Evolutionary conservation across 1,140 invertebrate genomes (phyloP), one percentile per base, ranked within the genome.

Genomic region (Drosophila murphyi): DNA sequence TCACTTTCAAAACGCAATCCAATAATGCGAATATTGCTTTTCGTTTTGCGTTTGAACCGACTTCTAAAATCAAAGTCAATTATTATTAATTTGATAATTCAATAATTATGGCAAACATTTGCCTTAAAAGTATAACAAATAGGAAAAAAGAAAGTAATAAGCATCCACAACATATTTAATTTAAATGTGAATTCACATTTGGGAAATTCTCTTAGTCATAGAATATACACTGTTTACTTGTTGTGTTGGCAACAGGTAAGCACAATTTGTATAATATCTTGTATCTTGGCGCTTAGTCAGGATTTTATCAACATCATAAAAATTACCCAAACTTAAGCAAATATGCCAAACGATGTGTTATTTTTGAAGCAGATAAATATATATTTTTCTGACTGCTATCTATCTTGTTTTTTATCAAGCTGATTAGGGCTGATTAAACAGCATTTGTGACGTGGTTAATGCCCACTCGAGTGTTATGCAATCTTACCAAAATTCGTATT

Each of bases 1-100:
- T 95, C 96, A 8, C 94, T 92, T 67, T 96, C 96, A 28, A 96
- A 90, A 35, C 95, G 93, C 34, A 96, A 37, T 0, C 95, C 95
- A 63, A 94, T 93, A 29, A 96, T 93, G 1, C 61, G 67, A n/a
- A 78, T 29, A 7, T 10, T 12, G 39, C 10, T 69, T 4, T 20
- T 5, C 7, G 0, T 32, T 6, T 65, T 7, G 2, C 48, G 57
- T 7, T 29, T 20, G 31, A 43, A 34, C 8, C 52, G 71, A 12
- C 28, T 10, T 6, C 64, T 80, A 50, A 57, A 79, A 43, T 5
- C 8, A 31, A 73, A 68, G 43, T 12, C 5, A 41, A 48, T 45
- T 29, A 35, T 10, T 34, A 37, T 37, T 29, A 10, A 8, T 52
- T 34, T 20, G 20, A 20, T 20, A 20, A 20, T 20, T 20, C 20